phyloP scores from a whole-genome alignment of 37 sponge, comb jelly and placozoan species.

The Bolinopsis microptera region DNA sequence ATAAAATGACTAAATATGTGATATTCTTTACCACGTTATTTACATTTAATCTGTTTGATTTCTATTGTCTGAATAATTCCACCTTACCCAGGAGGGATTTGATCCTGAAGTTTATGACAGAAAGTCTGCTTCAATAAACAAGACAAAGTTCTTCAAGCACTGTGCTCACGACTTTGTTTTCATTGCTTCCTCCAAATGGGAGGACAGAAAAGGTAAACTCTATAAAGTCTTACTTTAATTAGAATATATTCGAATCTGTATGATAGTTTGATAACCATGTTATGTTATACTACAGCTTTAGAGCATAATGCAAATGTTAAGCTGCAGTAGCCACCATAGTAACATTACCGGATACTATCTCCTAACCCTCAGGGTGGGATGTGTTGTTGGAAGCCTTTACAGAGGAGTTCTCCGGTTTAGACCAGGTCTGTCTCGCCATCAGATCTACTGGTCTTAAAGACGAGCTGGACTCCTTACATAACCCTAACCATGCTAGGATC shows the following conservation, averaged over 20 bases:
- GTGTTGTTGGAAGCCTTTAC: constrained; percentile 29
- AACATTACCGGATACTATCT: too few species aligned
- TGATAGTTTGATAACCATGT: too few species aligned
- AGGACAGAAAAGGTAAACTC: constrained; percentile 57
- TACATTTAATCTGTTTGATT: too few species aligned
- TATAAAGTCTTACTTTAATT: neutral
- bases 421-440: constrained; percentile 51
- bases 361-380: constrained; percentile 61
- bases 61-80: too few species aligned
- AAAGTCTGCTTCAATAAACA: neutral
- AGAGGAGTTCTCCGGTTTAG: constrained; percentile 52
- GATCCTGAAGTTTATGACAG: constrained; percentile 26
- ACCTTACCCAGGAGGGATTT: constrained; percentile 55
- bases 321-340: too few species aligned
- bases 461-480: constrained; percentile 1
- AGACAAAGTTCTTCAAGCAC: constrained; percentile 14
- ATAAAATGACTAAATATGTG: neutral
- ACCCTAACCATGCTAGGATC: constrained; percentile 50
- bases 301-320: too few species aligned
- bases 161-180: constrained; percentile 22
- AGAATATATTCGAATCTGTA: too few species aligned
- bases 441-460: constrained; percentile 41
- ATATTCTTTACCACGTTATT: neutral
- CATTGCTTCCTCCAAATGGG: constrained; percentile 64
- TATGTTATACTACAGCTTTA: too few species aligned